Percentiles rank a stretch among this genome's conserved stretches.
These are phyloP conservation scores for Rhimphoctona megacephalus DNA, from an alignment of 2,888 invertebrate species.

Conservation along the genomic window DNA sequence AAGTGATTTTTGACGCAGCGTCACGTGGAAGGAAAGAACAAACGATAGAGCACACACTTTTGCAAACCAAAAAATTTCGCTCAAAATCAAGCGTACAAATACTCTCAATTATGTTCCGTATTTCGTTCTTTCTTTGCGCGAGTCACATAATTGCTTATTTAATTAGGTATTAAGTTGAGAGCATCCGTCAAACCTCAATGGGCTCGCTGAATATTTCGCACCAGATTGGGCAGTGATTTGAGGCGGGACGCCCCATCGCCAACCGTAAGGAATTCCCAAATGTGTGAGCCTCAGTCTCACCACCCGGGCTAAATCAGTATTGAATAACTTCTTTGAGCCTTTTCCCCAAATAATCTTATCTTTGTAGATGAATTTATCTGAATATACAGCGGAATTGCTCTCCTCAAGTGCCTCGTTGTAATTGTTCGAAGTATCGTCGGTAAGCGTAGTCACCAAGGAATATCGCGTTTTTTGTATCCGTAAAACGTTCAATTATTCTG, in stretches of 20 bases:
- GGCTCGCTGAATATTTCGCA: conserved; percentile 87
- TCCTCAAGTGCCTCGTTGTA: conserved; percentile 67
- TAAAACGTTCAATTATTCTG: conserved; percentile 70
- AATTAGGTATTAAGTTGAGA: conserved; percentile 18
- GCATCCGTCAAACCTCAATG: conserved; percentile 64
- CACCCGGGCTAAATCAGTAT: conserved; percentile 87
- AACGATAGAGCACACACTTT: conserved; percentile 46
- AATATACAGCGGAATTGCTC: conserved; percentile 69
- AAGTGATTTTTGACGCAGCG: conserved; percentile 43
- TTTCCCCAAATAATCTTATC: conserved; percentile 74
- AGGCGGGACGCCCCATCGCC: conserved; percentile 93
- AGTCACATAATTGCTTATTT: conserved; percentile 13
- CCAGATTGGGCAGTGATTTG: conserved; percentile 92
- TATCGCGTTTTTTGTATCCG: conserved; percentile 71
- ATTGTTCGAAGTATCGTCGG: conserved; percentile 60
- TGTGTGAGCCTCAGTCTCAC: conserved; percentile 90
- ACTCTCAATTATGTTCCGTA: not conserved
- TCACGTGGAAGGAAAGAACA: conserved; percentile 51
- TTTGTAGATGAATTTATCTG: conserved; percentile 69
- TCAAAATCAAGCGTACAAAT: conserved; percentile 45
- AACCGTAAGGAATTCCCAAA: conserved; percentile 92
- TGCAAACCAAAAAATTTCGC: conserved; percentile 44
- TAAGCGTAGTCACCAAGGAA: conserved; percentile 75
- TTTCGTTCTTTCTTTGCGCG: conserved; percentile 19
- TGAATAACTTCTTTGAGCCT: conserved; percentile 68